Evolutionary conservation across 2,797 vertebrate species (phyloP), one percentile per base, ranked within the genome.

Genomic region (Ctenosaura bakeri): DNA sequence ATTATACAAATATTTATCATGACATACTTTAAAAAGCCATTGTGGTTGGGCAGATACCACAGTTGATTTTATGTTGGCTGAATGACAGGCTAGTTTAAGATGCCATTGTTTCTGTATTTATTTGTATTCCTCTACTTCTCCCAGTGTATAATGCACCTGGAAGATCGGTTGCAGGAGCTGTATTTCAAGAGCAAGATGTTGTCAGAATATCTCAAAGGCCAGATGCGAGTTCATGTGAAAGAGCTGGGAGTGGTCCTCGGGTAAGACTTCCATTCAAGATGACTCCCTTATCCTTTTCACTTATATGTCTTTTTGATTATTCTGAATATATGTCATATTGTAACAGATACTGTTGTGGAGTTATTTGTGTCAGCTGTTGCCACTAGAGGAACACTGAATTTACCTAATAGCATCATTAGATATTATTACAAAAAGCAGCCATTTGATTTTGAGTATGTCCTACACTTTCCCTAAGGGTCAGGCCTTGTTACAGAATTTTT

Each of bases 101-200:
- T 66, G 3, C 89, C 54, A 59, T 85, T 74, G 46, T 87, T 95
- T 20, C 78, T 85, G 26, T 88, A 93, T 26, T 86, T 73, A 88
- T 89, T 92, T 92, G 62, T 69, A 29, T 29, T 69, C 66, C 32
- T 69, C 66, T 13, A 29, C 29, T 10, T 69, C 42, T 87, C 92
- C 79, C 86, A 99, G 99, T 99, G 99, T 95, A 98, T 99, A 62
- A 99, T 99, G 99, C 99, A 99, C 96, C 98, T 99, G 92, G 99
- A 99, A 92, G 99, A 99, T 95, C 98, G 99, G 20, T 97, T 99
- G 93, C 99, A 99, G 97, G 99, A 99, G 93, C 98, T 99, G 52
- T 99, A 99, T 94, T 99, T 99, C 95, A 99, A 99, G 95, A 99
- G 99, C 94, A 99, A 98, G 96, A 99, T 99, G 99, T 97, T 99